Evolutionary conservation across 2,797 vertebrate genomes (phyloP), one percentile per base, ranked within the genome.

Genomic region (Dipus sagitta): DNA sequence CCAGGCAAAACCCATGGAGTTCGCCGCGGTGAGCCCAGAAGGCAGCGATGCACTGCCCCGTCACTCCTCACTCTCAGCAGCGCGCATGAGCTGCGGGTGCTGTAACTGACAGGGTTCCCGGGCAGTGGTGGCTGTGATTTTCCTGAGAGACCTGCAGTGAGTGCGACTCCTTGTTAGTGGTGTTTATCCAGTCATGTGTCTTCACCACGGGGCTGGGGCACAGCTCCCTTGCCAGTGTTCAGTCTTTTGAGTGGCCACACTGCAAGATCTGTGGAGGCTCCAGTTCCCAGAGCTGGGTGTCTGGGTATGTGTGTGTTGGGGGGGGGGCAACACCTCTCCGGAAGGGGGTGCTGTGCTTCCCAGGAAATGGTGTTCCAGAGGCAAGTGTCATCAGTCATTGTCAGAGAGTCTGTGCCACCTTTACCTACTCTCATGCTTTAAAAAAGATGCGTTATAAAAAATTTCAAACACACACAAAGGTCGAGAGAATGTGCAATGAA

Each of bases 151-250:
- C 0, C 17, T 6, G 3, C 1, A 14, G 54, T 4, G 42, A 6
- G 11, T 2, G 18, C 2, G 30, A 11, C 4, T 38, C 26, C n/a
- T 34, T 0, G 17, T 52, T 38, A 24, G 82, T 9, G 2, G 15
- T 0, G 0, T 6, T 4, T 8, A 3, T 20, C 24, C 14, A 0
- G 1, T 0, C 0, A 0, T 0, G 13, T 9, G 1, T 60, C 72
- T 34, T 18, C 18, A 4, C 32, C 14, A 1, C 9, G 0, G 62
- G 74, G 34, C 4, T 21, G 71, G 71, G 80, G 26, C 34, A 0
- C 0, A 0, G 65, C 80, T 24, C 7, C 23, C 30, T n/a, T 0
- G 18, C 14, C 58, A 8, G 15, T 58, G 8, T 5, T 0, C 6
- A 38, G 0, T 64, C 54, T 23, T 1, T 6, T 23, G 71, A 13